phyloP scores from a whole-genome alignment of 2,888 invertebrate species.

The Serripes groenlandicus region DNA sequence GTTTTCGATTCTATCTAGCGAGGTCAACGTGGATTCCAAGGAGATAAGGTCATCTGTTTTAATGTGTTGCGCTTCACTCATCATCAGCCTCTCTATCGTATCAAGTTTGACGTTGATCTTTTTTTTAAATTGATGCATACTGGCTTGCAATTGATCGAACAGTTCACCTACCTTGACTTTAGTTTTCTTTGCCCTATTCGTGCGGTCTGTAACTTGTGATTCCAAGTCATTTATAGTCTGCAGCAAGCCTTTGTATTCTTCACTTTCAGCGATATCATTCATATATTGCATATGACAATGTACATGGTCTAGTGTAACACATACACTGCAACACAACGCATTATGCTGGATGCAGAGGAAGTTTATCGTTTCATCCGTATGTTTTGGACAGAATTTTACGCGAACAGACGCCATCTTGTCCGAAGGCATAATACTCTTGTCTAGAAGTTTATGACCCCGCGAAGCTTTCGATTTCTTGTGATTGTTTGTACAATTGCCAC shows the following conservation, averaged over 20 bases:
- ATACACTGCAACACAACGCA: neutral
- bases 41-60: neutral
- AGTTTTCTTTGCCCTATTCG: neutral
- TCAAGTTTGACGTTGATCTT: neutral
- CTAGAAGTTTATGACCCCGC: neutral
- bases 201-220: neutral
- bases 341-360: neutral
- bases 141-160: neutral
- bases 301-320: neutral
- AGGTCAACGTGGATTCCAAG: neutral
- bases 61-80: neutral
- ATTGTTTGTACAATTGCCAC: neutral
- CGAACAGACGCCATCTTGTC: neutral
- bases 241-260: neutral
- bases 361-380: neutral
- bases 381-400: neutral
- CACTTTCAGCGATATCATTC: neutral
- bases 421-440: neutral
- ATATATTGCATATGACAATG: neutral
- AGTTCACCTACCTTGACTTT: neutral
- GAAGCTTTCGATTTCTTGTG: neutral
- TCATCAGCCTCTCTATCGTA: neutral
- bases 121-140: neutral
- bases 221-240: neutral
- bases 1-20: neutral